These are phyloP conservation scores for Sceloporus tristichus DNA, from an alignment of 2,113 vertebrate genomes.

Conservation along the genomic window DNA sequence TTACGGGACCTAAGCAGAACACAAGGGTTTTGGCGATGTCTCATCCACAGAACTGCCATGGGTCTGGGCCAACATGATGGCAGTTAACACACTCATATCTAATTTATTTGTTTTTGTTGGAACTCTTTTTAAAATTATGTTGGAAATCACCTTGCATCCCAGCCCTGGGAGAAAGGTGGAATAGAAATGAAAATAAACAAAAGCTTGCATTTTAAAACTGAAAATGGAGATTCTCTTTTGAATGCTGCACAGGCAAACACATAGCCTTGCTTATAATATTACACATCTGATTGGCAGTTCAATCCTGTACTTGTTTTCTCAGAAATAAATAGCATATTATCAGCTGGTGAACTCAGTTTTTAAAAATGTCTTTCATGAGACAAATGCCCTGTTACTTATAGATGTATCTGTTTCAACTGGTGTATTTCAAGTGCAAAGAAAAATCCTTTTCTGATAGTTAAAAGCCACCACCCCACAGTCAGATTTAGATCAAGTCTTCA, in stretches of 20 bases:
- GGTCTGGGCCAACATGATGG: no score
- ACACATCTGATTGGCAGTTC: not conserved
- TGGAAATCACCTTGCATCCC: no score
- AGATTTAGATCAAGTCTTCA: constrained; percentile 17
- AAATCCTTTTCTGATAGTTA: not conserved
- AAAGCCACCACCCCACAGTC: not conserved
- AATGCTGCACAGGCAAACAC: not conserved
- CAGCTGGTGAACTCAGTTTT: no score
- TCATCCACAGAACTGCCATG: no score
- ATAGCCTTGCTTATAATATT: not conserved
- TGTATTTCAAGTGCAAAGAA: not conserved
- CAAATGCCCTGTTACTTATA: not conserved
- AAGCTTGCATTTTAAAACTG: not conserved
- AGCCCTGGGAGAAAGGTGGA: no score
- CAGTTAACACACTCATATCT: no score
- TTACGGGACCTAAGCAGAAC: no score
- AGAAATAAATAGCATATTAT: not conserved
- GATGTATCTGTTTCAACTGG: not conserved
- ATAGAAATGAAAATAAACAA: no score
- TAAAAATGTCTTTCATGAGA: not conserved
- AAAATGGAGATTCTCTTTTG: not conserved
- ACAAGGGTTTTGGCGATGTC: no score
- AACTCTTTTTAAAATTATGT: no score
- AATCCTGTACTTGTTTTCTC: not conserved
- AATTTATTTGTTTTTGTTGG: no score